Percentiles rank a stretch among this genome's conserved stretches.
Conservation (phyloP, 2,797 vertebrate species). For the Cyprinodon diabolis region DNA sequence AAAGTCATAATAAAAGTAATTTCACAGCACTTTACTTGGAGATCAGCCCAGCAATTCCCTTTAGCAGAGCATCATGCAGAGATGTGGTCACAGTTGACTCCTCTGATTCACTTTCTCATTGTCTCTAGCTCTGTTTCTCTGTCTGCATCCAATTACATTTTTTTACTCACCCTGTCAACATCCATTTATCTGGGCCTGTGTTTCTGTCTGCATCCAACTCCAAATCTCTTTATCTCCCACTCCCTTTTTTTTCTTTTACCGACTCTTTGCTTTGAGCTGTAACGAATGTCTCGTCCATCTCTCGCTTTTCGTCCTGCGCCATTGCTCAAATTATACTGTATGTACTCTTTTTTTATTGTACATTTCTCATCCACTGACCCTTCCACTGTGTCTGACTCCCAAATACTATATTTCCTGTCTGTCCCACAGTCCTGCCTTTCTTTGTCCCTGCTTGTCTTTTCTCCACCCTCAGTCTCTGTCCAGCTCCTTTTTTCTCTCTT, state of each 20-base stretch:
- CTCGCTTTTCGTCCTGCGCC: conserved; percentile 31
- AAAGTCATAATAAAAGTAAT: conserved; percentile 8
- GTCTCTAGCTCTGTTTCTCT: conserved; percentile 38
- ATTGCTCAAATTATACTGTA: conserved; percentile 52
- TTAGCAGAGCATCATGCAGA: conserved; percentile 6
- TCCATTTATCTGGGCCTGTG: conserved; percentile 47
- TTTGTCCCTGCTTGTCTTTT: conserved; percentile 38
- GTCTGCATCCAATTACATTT: conserved; percentile 61
- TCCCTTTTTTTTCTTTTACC: background rate
- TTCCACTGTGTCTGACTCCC: conserved; percentile 25
- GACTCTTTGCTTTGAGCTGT: conserved; percentile 22
- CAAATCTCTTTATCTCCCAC: conserved; percentile 41
- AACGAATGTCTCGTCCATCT: conserved; percentile 39
- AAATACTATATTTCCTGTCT: conserved; percentile 40
- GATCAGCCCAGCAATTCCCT: background rate
- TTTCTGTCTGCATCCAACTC: conserved; percentile 43
- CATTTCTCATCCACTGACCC: conserved; percentile 53
- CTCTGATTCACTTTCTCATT: conserved; percentile 36
- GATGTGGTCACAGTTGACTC: conserved; percentile 25
- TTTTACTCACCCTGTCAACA: conserved; percentile 50
- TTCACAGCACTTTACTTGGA: background rate
- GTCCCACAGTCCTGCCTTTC: conserved; percentile 9
- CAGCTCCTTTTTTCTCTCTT: conserved; percentile 57
- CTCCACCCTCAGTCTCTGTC: conserved; percentile 27
- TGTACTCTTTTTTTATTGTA: conserved; percentile 13